A percentile compares a stretch with the other conserved stretches of the same genome.
These are phyloP conservation scores for Polymixis flavicincta DNA, from an alignment of 2,888 invertebrate species.

Conservation along the genomic window DNA sequence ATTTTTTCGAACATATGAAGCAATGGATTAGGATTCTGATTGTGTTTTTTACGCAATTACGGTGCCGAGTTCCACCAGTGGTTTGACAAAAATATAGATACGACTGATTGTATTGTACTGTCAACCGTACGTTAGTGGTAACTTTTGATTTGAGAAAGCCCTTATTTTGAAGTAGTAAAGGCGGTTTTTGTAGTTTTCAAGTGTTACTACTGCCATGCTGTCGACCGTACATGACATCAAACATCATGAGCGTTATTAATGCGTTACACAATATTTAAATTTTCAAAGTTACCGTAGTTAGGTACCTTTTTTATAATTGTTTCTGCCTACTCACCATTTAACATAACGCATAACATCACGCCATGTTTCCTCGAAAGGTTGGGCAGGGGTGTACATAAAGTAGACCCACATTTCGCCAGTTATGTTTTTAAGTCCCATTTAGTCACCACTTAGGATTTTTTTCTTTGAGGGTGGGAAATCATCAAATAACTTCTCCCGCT, in stretches of 20 bases:
- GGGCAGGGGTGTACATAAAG: too few species aligned
- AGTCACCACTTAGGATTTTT: too few species aligned
- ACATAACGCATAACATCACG: too few species aligned
- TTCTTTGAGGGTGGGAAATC: too few species aligned
- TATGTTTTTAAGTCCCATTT: too few species aligned
- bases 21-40: too few species aligned
- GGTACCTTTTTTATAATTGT: background rate
- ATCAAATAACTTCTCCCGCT: too few species aligned
- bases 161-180: background rate
- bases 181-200: background rate
- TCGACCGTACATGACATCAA: background rate
- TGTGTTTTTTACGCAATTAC: too few species aligned
- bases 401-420: too few species aligned
- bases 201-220: background rate
- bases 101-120: background rate
- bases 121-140: background rate
- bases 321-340: background rate
- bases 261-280: background rate
- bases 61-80: background rate
- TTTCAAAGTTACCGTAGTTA: background rate
- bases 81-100: background rate
- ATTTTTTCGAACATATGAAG: too few species aligned
- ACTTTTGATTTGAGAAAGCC: background rate
- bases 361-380: too few species aligned
- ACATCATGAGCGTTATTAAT: slow-evolving; percentile 5